Evolutionary conservation across 1,140 invertebrate genomes (phyloP).

Genomic region (Protaetia brevitarsis): DNA sequence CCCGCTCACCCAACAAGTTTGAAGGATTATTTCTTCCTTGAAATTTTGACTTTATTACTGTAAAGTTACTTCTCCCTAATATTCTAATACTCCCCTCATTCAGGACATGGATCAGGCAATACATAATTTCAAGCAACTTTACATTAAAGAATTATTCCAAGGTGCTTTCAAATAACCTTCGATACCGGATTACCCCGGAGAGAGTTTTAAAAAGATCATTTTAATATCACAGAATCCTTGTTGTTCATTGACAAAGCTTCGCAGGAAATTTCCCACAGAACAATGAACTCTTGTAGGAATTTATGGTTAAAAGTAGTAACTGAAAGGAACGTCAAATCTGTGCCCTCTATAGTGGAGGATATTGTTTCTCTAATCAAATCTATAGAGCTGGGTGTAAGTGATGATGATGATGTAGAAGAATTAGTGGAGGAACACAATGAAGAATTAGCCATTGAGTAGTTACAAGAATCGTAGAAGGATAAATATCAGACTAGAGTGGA

Average conservation of each 20-base stretch:
- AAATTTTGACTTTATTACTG: neutral
- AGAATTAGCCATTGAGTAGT: constrained; percentile 25
- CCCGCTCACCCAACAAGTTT: neutral
- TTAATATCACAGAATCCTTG: too few species aligned
- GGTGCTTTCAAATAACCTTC: neutral
- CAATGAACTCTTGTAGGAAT: constrained; percentile 12
- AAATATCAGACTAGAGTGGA: constrained; percentile 18
- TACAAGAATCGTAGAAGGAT: constrained; percentile 18
- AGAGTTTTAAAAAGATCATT: neutral
- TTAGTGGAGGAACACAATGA: constrained; percentile 3
- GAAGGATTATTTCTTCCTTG: neutral
- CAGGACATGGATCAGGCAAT: neutral
- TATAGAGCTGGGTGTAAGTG: constrained; percentile 7
- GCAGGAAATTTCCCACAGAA: neutral
- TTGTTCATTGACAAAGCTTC: neutral
- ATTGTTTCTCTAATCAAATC: constrained; percentile 1
- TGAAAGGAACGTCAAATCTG: neutral
- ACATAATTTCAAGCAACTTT: neutral
- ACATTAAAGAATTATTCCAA: neutral
- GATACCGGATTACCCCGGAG: neutral
- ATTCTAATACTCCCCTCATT: neutral
- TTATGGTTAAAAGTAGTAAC: constrained; percentile 9
- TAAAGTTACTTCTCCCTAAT: neutral
- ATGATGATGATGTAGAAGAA: constrained; percentile 17
- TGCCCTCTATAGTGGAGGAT: neutral